Conservation (phyloP, 2,113 vertebrate genomes). For the Sardina pilchardus region DNA sequence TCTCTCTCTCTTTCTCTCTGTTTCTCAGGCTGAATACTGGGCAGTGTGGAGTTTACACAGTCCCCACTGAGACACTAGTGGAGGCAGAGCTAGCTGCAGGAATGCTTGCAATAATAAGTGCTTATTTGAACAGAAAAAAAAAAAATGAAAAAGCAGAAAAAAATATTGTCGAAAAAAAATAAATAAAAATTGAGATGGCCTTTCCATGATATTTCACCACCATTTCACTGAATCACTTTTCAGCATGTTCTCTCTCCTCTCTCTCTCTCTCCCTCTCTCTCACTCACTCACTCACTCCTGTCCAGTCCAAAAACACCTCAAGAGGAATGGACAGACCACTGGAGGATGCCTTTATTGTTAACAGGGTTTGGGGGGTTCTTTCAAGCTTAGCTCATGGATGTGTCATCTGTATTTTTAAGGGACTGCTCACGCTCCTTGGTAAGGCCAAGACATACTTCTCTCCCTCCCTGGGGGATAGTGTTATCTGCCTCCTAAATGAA, state of each 20-base stretch:
- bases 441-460: conserved; percentile 3
- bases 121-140: conserved; percentile 39
- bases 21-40: conserved; percentile 18
- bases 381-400: conserved; percentile 52
- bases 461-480: neutral
- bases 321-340: conserved; percentile 34
- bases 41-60: conserved; percentile 9
- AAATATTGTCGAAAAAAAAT: neutral
- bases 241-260: neutral
- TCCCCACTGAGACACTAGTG: neutral
- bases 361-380: conserved; percentile 19
- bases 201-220: conserved; percentile 15
- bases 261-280: neutral
- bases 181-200: conserved; percentile 27
- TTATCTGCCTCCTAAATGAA: conserved; percentile 12
- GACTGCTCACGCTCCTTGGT: conserved; percentile 36
- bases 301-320: neutral
- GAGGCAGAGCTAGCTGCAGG: neutral
- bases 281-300: neutral
- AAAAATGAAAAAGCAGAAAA: neutral
- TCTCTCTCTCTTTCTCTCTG: neutral
- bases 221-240: neutral
- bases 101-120: conserved; percentile 49
- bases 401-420: conserved; percentile 62
- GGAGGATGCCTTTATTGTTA: conserved; percentile 6